Conservation (phyloP, 1,140 invertebrate species). For the Caerostris extrusa region DNA sequence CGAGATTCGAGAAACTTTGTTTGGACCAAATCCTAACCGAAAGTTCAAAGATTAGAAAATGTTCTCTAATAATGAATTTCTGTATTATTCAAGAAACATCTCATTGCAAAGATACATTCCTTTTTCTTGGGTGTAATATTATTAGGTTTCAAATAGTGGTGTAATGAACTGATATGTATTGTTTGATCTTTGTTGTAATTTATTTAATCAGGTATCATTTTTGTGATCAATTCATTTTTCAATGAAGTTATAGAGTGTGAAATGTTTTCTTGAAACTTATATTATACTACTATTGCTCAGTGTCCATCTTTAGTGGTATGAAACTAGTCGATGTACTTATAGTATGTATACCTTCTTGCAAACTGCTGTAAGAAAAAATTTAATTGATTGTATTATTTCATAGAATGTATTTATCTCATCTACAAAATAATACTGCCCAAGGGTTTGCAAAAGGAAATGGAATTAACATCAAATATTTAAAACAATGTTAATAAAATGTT, state of each 20-base stretch:
- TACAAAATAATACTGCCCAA: no score
- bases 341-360: no score
- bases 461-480: no score
- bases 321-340: background rate
- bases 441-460: no score
- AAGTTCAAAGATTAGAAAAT: conserved; percentile 94
- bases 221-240: background rate
- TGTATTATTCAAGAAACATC: conserved; percentile 54
- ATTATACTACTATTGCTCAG: background rate
- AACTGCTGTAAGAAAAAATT: no score
- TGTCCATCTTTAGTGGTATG: background rate
- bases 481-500: no score
- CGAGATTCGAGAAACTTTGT: conserved; percentile 94
- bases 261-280: background rate
- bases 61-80: background rate
- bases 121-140: background rate
- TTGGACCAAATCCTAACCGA: conserved; percentile 96
- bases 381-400: no score
- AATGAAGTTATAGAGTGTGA: background rate
- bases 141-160: background rate
- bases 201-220: conserved; percentile 52
- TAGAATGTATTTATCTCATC: no score
- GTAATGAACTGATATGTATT: conserved; percentile 18
- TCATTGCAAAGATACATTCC: conserved; percentile 45
- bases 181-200: conserved; percentile 16